A percentile compares a stretch with the other conserved stretches of the same genome.
phyloP scores from a whole-genome alignment of 30 jellyfish, hydroid and myxozoan species.

The Pelagia noctiluca region DNA sequence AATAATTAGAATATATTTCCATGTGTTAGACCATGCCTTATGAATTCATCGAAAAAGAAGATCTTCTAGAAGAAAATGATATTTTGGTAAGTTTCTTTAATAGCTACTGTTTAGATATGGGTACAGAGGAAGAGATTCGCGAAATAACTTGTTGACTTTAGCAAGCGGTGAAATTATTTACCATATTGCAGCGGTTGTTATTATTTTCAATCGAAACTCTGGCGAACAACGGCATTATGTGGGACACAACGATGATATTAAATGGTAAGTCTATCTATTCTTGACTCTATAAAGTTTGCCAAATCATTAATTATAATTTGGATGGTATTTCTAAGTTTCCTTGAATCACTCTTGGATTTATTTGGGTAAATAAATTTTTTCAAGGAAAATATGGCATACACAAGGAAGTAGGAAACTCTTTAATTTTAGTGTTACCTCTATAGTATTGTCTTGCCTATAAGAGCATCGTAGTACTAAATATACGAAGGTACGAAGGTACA shows the following conservation, averaged over 20 bases:
- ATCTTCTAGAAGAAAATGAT: background rate
- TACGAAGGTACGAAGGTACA: too few species aligned
- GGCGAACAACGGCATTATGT: conserved; percentile 79
- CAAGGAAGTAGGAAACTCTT: too few species aligned
- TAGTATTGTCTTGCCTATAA: too few species aligned
- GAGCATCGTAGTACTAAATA: too few species aligned
- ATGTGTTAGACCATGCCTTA: too few species aligned
- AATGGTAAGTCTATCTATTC: conserved; percentile 52
- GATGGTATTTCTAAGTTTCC: too few species aligned
- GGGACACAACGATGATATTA: conserved; percentile 89
- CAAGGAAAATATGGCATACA: too few species aligned
- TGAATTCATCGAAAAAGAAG: too few species aligned
- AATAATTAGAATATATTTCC: too few species aligned
- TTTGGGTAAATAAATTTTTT: too few species aligned
- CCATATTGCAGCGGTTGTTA: conserved; percentile 90
- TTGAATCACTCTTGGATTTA: too few species aligned
- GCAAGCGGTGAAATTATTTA: conserved; percentile 89
- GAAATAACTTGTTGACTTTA: conserved; percentile 76
- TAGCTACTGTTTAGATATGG: conserved; percentile 54
- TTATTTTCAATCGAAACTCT: conserved; percentile 59
- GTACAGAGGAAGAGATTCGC: conserved; percentile 87
- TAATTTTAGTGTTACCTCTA: too few species aligned
- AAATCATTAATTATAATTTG: background rate
- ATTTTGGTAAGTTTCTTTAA: background rate
- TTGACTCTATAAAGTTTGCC: background rate